Percentiles rank a stretch among this genome's conserved stretches.
phyloP scores from a whole-genome alignment of 2,888 invertebrate genomes.

The Cephus spinipes region DNA sequence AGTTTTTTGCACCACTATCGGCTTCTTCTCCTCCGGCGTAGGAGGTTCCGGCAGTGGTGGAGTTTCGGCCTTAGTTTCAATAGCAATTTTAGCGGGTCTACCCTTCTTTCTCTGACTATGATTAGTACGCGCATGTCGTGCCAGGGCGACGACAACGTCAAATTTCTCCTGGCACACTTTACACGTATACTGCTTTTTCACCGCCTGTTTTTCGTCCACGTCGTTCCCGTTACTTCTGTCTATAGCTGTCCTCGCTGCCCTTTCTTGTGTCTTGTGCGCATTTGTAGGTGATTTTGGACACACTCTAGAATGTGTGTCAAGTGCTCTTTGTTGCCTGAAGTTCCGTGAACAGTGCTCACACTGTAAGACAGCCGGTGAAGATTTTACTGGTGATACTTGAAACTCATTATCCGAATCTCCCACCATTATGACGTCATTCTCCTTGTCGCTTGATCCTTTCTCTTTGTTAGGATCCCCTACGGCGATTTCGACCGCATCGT shows the following conservation, averaged over 20 bases:
- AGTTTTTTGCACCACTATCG: conserved; percentile 2
- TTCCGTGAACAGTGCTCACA: conserved; percentile 54
- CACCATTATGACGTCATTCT: conserved; percentile 61
- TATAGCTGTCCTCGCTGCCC: neutral
- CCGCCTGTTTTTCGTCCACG: neutral
- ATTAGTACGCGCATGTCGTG: conserved; percentile 56
- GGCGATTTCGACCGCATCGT: conserved; percentile 53
- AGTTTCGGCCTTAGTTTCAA: conserved; percentile 1
- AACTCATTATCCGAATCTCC: conserved; percentile 57
- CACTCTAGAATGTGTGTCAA: conserved; percentile 53
- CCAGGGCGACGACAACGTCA: conserved; percentile 57
- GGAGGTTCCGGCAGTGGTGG: neutral
- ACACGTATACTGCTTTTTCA: conserved; percentile 52
- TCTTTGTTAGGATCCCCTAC: conserved; percentile 56
- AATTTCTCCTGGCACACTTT: conserved; percentile 60
- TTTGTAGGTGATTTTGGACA: conserved; percentile 51
- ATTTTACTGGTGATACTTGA: conserved; percentile 5
- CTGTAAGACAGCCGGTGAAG: conserved; percentile 38
- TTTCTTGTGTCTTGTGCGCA: conserved; percentile 29
- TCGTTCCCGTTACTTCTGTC: conserved; percentile 6
- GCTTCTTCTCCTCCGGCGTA: neutral
- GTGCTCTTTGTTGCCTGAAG: conserved; percentile 53
- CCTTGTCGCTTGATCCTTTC: conserved; percentile 63
- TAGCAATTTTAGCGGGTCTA: neutral
- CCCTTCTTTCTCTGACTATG: conserved; percentile 42